Conservation (phyloP, 2,888 invertebrate species). For the Furcula furcula region DNA sequence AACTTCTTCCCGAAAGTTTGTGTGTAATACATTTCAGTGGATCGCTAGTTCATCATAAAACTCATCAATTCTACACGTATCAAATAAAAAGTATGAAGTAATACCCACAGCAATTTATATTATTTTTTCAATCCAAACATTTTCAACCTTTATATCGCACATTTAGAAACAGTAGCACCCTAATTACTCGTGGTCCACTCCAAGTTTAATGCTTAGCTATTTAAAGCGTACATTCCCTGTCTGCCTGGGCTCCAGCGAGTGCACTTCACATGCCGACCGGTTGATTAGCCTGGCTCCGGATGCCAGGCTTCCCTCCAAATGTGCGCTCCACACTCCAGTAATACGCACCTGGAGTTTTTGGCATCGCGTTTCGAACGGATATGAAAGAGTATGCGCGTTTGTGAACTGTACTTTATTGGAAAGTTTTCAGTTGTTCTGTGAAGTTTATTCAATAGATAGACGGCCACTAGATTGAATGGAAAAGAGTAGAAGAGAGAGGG, state of each 20-base stretch:
- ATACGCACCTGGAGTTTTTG: constrained; percentile 49
- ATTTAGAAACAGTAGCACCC: constrained; percentile 4
- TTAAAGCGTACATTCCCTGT: constrained; percentile 20
- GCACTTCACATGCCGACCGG: constrained; percentile 47
- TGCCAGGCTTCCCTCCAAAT: constrained; percentile 22
- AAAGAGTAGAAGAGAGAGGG: too few relatives aligned
- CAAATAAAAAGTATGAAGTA: too few relatives aligned
- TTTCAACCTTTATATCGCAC: neutral
- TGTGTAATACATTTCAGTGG: too few relatives aligned
- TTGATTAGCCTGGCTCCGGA: constrained; percentile 45
- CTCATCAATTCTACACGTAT: too few relatives aligned
- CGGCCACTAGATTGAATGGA: too few relatives aligned
- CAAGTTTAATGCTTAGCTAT: constrained; percentile 23
- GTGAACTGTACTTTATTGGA: neutral
- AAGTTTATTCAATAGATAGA: neutral
- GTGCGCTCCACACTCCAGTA: constrained; percentile 22
- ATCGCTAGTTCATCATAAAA: too few relatives aligned
- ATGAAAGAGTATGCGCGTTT: constrained; percentile 20
- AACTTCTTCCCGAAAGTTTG: too few relatives aligned
- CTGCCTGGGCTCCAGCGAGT: constrained; percentile 25
- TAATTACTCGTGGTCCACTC: constrained; percentile 21
- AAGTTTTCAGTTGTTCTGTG: neutral
- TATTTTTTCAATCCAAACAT: too few relatives aligned
- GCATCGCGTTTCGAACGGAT: constrained; percentile 28
- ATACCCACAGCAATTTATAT: too few relatives aligned